Percentiles rank a stretch among this genome's conserved stretches.
phyloP scores from a whole-genome alignment of 2,797 vertebrate genomes.

The Gallinago solitaria region DNA sequence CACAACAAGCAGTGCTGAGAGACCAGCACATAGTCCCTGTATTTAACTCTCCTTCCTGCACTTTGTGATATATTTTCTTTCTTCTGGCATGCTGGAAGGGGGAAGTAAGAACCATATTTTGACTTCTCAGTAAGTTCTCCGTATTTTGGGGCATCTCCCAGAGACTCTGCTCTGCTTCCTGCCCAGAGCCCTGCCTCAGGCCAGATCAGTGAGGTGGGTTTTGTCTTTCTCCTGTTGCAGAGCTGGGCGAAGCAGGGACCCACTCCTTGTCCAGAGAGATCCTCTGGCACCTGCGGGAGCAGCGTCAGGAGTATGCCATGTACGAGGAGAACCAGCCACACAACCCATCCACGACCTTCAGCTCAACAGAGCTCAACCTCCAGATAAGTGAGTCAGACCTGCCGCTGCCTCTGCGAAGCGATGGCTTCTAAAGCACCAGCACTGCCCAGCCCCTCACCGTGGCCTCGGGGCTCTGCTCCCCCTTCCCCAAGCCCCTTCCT shows the following conservation, averaged over 20 bases:
- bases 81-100: not conserved
- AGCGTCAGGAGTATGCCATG: not conserved
- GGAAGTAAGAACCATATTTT: not conserved
- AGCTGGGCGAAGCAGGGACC: not conserved
- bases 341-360: rapidly evolving
- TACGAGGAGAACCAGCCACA: rapidly evolving
- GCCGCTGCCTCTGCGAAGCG: not conserved
- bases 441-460: rapidly evolving
- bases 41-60: not conserved
- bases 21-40: not conserved
- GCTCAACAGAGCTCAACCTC: conserved; percentile 1
- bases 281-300: conserved; percentile 35
- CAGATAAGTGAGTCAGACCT: conserved; percentile 7
- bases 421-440: not conserved
- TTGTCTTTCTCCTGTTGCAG: not conserved
- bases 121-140: not conserved
- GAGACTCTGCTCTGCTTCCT: not conserved
- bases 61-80: not conserved
- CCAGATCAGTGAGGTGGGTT: not conserved
- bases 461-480: rapidly evolving
- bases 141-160: not conserved
- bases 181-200: not conserved
- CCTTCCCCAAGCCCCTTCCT: not conserved
- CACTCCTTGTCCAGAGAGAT: conserved; percentile 48
- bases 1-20: not conserved